A percentile compares a stretch with the other conserved stretches of the same genome.
These are phyloP conservation scores for Coracopsis vasa DNA, from an alignment of 2,113 vertebrate genomes.

Conservation along the genomic window DNA sequence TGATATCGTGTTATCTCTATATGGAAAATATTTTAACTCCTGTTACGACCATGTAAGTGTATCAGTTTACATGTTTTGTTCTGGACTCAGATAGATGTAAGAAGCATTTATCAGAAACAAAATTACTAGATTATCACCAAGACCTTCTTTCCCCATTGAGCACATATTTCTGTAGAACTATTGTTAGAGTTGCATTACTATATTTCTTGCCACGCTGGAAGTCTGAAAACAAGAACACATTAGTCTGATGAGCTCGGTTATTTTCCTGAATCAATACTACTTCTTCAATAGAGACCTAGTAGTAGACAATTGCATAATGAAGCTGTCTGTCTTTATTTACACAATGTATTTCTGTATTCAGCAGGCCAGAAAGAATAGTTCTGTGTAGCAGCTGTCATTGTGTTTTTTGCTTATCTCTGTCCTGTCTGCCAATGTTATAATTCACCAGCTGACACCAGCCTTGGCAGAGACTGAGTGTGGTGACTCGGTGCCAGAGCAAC, in stretches of 20 bases:
- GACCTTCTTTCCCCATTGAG: neutral
- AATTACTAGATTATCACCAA: neutral
- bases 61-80: neutral
- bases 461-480: conserved; percentile 70
- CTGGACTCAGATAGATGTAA: neutral
- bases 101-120: neutral
- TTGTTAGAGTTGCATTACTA: neutral
- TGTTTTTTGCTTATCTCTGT: conserved; percentile 81
- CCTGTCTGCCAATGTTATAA: conserved; percentile 81
- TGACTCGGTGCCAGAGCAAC: conserved; percentile 72
- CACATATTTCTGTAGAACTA: neutral
- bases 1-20: neutral
- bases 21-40: neutral
- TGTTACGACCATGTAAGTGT: neutral
- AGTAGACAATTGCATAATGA: conserved; percentile 82
- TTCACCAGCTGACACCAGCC: conserved; percentile 81
- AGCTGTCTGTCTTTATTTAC: conserved; percentile 82
- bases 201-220: neutral
- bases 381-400: conserved; percentile 85
- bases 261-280: conserved; percentile 73
- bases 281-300: conserved; percentile 63
- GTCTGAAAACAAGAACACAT: conserved; percentile 41
- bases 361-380: conserved; percentile 82
- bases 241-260: conserved; percentile 62
- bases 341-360: conserved; percentile 80